Base-by-base conservation (phyloP, 2,797 vertebrate species). In the Buphagus erythrorhynchus region DNA sequence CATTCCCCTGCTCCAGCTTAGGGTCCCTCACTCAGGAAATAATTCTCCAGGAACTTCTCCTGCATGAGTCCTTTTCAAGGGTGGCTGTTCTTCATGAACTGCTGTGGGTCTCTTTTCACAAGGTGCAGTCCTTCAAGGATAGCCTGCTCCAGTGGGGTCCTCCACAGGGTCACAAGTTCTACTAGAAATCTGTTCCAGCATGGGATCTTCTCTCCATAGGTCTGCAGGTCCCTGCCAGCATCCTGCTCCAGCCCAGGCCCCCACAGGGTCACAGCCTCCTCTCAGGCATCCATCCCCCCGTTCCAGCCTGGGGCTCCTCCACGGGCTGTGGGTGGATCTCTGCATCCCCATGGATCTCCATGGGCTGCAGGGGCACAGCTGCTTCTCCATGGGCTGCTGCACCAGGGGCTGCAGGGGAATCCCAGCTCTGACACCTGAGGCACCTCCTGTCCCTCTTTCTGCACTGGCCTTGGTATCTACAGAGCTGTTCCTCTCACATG, bases 221-320 rank as follows among this genome's bases (percentile, higher is more conserved):
- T 43, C n/a, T 43, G 10, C 38, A 45, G 7, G 8, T 29, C 9
- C 20, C 61, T 52, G 10, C 6, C 29, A 52, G 17, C 6, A 46
- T 1, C 14, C 29, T 58, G n/a, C 2, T 45, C 7, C 33, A 52
- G 24, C 3, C 7, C 10, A 13, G n/a, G 13, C 4, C n/a, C 13
- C 11, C 24, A 29, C 0, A 9, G 7, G 13, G 5, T 33, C 16
- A 31, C 24, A 52, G 52, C 9, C 38, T 66, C 29, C 58, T 57
- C 33, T 22, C 9, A 28, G 52, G 14, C 48, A 49, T 49, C 48
- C 14, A 29, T 5, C 9, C 51, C n/a, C 16, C 16, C 66, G 16
- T 9, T 72, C 13, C 0, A 1, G 22, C 0, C 0, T 24, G 16
- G 7, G 28, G 11, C 22, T 29, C 31, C 35, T 46, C 5, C 6